Evolutionary conservation across 2,113 vertebrate genomes (phyloP), one percentile per base, ranked within the genome.

Genomic region (Chionodraco myersi): DNA sequence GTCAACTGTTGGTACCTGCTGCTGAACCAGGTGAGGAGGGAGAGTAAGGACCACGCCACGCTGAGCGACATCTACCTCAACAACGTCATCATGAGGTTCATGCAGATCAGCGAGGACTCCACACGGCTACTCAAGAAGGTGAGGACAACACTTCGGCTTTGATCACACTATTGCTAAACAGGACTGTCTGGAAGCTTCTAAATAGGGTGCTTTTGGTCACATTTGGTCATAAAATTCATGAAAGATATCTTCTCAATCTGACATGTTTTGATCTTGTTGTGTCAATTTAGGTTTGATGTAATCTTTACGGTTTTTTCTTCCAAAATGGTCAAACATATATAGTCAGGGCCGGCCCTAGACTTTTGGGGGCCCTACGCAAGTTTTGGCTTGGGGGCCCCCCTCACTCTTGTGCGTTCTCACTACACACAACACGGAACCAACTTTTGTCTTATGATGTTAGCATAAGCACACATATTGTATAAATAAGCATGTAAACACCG

Each of bases 1-100:
- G 97, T 99, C 81, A 99, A 99, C 92, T 99, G 98, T 88, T 99
- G 98, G 98, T 99, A 99, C 89, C 95, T 99, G 93, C 95, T 99
- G 63, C 94, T 99, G 92, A 99, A 99, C 94, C 98, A 99, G 94
- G 97, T 99, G 79, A 95, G 98, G 90, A 91, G 98, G 86, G 98
- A 99, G 94, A 99, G 98, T 89, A 98, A 97, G 91, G 98, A 99
- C 91, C 98, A 99, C 1, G 97, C 97, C 21, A 99, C 98, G 0
- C 30, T 99, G 87, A 99, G 98, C 0, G 98, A 99, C 92, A 98
- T 99, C 94, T 99, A 99, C 83, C 95, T 99, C 92, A 99, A 99
- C 95, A 99, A 99, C 0, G 97, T 99, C 87, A 99, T 99, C 84
- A 99, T 99, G 97, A 95, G 98, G 61, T 99, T 99, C 94, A 98